phyloP scores from a whole-genome alignment of 2,797 vertebrate genomes.

The Takifugu rubripes region DNA sequence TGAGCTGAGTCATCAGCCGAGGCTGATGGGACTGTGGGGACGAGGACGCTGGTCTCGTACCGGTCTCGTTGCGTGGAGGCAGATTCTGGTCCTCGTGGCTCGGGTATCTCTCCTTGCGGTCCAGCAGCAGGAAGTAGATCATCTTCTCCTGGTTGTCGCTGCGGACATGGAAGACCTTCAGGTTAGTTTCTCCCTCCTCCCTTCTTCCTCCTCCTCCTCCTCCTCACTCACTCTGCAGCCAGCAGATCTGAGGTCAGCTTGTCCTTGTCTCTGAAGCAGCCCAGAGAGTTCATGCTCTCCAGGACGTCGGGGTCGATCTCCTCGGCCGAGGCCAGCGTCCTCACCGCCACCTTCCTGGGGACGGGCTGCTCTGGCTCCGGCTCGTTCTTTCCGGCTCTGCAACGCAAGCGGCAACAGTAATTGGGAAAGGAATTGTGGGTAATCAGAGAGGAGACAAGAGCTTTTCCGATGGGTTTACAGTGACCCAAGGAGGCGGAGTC shows the following conservation, averaged over 20 bases:
- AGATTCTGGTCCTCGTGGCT: slow-evolving; percentile 97
- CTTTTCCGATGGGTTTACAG: no score
- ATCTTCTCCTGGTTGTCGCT: slow-evolving; percentile 99
- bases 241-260: slow-evolving; percentile 97
- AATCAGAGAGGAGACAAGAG: background rate
- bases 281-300: slow-evolving; percentile 98
- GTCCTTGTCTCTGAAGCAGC: slow-evolving; percentile 97
- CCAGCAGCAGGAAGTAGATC: slow-evolving; percentile 96
- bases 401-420: slow-evolving; percentile 7
- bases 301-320: slow-evolving; percentile 97
- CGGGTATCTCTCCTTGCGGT: slow-evolving; percentile 94
- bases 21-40: background rate
- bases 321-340: slow-evolving; percentile 86
- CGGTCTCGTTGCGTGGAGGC: slow-evolving; percentile 90
- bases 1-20: background rate
- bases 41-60: slow-evolving; percentile 59
- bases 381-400: slow-evolving; percentile 95
- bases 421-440: background rate
- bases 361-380: slow-evolving; percentile 95
- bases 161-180: slow-evolving; percentile 14
- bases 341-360: slow-evolving; percentile 93
- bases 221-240: slow-evolving; percentile 87
- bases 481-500: background rate
- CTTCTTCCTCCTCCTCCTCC: background rate
- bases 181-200: background rate